Base-by-base conservation (phyloP, 2,888 invertebrate genomes). In the Hanleya hanleyi region DNA sequence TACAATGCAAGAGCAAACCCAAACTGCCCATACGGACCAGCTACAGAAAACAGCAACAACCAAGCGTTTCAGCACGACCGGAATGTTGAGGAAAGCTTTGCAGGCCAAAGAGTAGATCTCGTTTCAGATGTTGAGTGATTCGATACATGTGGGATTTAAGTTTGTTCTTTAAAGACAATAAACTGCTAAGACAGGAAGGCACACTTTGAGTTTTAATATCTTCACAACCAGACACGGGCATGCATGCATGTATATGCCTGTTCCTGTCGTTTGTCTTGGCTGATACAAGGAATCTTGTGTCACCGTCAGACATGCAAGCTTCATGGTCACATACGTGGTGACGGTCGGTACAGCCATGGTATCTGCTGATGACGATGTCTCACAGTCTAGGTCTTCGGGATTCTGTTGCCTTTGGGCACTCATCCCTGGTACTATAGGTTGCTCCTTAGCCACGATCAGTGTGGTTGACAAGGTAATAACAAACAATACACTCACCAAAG, bases 11-110 rank as follows among this genome's bases (percentile, higher is more conserved):
- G 6, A 98, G 91, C 96, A 98, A 97, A 15, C 98, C 98, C 96
- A 96, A 97, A 87, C 97, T 97, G 22, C 97, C 98, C 89, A 97
- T 97, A 47, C 97, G 93, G 0, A 98, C 98, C 98, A 98, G 89
- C 97, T 97, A 91, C 97, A 98, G 67, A 98, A 93, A 92, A 98
- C 97, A 33, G 98, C 98, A 72, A 97, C 89, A 84, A 97, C 97
- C 15, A 98, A 93, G 88, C 96, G 94, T 38, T 95, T 93, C 76
- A 98, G 92, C 0, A 97, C 97, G 57, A 82, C 92, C 0, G 98
- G 98, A 95, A 98, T 96, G 89, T 94, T 77, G 41, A 86, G 79
- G 41, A 89, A 71, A 36, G 82, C 73, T n/a, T n/a, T n/a, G n/a
- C n/a, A n/a, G n/a, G n/a, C n/a, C n/a, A n/a, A n/a, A n/a, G 35